Conservation (phyloP, 2,797 vertebrate genomes). For the Scolopax bukidnonensis region DNA sequence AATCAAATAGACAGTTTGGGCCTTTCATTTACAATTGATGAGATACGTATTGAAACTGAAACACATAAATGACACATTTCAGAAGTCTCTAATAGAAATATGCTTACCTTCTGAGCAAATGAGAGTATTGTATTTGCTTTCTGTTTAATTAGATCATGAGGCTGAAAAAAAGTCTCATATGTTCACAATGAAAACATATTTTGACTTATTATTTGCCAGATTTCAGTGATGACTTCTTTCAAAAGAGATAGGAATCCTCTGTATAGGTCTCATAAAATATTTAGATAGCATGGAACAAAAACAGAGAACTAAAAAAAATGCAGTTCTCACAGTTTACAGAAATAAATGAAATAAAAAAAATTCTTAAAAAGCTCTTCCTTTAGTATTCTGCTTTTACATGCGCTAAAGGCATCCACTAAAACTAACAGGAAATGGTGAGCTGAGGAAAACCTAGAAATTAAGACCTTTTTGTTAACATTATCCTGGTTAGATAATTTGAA, state of each 20-base stretch:
- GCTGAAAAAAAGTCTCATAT: conserved; percentile 39
- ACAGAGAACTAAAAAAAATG: not conserved
- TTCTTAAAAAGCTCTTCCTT: not conserved
- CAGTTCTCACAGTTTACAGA: conserved; percentile 22
- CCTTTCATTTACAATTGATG: conserved; percentile 35
- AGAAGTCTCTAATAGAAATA: conserved; percentile 40
- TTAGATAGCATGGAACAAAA: conserved; percentile 36
- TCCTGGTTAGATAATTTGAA: conserved; percentile 27
- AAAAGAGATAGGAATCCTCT: conserved; percentile 32
- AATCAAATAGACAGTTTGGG: not conserved
- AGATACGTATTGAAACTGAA: conserved; percentile 49
- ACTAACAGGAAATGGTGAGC: not conserved
- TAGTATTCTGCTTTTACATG: not conserved
- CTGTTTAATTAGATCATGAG: conserved; percentile 48
- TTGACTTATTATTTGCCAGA: conserved; percentile 62
- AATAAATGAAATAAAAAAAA: conserved; percentile 3
- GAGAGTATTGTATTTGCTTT: conserved; percentile 58
- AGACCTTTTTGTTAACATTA: conserved; percentile 15
- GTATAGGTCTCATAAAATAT: conserved; percentile 48
- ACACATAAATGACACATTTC: conserved; percentile 50
- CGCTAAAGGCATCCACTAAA: not conserved
- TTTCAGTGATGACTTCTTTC: conserved; percentile 45
- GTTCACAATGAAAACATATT: conserved; percentile 55
- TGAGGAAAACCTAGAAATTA: not conserved
- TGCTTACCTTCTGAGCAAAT: conserved; percentile 55